Percentiles rank a stretch among this genome's conserved stretches.
phyloP scores from a whole-genome alignment of 2,797 vertebrate genomes.

The Esox masquinongy region DNA sequence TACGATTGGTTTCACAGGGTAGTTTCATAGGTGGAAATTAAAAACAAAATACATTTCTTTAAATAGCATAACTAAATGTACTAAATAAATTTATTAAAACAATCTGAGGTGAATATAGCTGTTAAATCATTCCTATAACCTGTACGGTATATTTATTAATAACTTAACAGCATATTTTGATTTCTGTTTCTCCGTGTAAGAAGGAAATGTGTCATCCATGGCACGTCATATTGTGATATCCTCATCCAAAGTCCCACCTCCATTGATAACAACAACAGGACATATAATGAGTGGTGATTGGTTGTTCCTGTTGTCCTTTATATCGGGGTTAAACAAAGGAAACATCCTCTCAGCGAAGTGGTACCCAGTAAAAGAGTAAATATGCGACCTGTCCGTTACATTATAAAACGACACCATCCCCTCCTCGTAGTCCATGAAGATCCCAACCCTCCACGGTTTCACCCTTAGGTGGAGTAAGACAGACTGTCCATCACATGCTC shows the following conservation, averaged over 20 bases:
- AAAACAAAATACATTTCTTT: neutral
- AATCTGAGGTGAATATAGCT: neutral
- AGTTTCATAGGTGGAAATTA: neutral
- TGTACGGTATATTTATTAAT: neutral
- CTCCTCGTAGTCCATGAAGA: slow-evolving; percentile 69
- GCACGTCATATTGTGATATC: slow-evolving; percentile 61
- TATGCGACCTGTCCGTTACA: slow-evolving; percentile 50
- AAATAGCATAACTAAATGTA: neutral
- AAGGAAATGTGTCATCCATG: neutral
- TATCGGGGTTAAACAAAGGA: slow-evolving; percentile 73
- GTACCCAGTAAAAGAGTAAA: slow-evolving; percentile 65
- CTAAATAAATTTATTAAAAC: neutral
- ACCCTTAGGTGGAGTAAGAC: slow-evolving; percentile 49
- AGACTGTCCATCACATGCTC: slow-evolving; percentile 64
- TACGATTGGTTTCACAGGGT: neutral
- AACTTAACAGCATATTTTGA: neutral
- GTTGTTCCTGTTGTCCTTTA: slow-evolving; percentile 58
- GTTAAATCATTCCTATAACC: neutral
- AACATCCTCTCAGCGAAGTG: slow-evolving; percentile 61
- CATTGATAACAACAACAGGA: slow-evolving; percentile 20
- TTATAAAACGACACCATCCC: slow-evolving; percentile 70
- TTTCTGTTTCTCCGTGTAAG: neutral
- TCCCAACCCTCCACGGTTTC: slow-evolving; percentile 54
- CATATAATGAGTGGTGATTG: slow-evolving; percentile 59
- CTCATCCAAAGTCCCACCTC: slow-evolving; percentile 38